Evolutionary conservation across 1,140 invertebrate species (phyloP).

Genomic region (Trypoxylus dichotomus): DNA sequence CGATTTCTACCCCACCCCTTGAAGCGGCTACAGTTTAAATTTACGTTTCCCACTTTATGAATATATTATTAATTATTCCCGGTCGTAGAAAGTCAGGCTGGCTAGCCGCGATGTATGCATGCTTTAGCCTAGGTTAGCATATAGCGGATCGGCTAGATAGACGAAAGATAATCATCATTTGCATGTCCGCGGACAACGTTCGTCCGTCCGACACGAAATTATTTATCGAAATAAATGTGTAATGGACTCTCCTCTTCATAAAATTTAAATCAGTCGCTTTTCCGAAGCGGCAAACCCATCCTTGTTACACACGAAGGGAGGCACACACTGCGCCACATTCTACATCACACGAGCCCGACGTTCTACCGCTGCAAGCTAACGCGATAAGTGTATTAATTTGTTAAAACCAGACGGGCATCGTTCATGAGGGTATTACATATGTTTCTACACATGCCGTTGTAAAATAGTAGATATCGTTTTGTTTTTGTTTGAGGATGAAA

Average conservation of each 20-base stretch:
- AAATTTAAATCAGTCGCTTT: constrained; percentile 22
- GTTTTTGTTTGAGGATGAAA: no score
- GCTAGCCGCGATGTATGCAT: no score
- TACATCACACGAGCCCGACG: no score
- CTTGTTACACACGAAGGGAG: no score
- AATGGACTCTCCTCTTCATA: constrained; percentile 17
- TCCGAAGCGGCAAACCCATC: background rate
- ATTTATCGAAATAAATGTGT: constrained; percentile 14
- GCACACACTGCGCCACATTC: no score
- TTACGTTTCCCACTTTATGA: background rate
- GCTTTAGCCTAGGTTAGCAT: background rate
- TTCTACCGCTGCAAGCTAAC: no score
- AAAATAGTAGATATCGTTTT: no score
- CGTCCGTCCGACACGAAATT: constrained; percentile 3
- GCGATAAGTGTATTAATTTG: no score
- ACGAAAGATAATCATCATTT: background rate
- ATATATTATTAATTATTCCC: background rate
- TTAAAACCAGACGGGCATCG: no score
- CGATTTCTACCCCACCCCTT: no score
- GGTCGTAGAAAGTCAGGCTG: background rate
- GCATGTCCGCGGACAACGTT: background rate
- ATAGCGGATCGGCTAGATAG: background rate
- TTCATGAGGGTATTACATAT: no score
- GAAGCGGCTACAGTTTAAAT: background rate
- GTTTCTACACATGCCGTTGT: no score